A percentile compares a stretch with the other conserved stretches of the same genome.
Evolutionary conservation across 2,888 invertebrate genomes (phyloP).

Genomic region (Calameuta idolon): DNA sequence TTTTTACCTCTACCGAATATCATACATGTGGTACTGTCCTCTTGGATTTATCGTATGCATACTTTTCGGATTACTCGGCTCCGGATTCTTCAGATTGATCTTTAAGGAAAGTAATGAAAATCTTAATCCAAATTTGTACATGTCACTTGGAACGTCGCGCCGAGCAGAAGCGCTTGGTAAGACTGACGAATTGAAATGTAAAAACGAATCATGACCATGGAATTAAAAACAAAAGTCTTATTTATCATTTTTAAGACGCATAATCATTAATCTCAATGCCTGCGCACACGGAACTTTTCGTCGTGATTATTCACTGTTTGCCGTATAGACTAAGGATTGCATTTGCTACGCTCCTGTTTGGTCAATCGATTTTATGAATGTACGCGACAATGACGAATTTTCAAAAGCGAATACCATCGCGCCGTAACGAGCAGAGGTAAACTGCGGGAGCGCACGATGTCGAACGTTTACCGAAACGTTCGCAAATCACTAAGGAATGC

Average conservation of each 20-base stretch:
- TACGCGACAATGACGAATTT: not conserved
- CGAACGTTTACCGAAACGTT: conserved; percentile 59
- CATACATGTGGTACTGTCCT: conserved; percentile 60
- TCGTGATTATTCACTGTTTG: not conserved
- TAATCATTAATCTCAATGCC: not conserved
- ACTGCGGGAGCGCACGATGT: conserved; percentile 47
- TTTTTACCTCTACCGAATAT: conserved; percentile 57
- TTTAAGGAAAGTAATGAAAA: not conserved
- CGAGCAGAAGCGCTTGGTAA: not conserved
- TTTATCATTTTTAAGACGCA: not conserved
- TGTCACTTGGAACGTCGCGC: not conserved
- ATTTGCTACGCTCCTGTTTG: not conserved
- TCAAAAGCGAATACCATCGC: conserved; percentile 12
- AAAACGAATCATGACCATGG: not conserved
- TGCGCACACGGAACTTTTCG: not conserved
- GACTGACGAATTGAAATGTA: not conserved
- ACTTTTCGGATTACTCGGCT: conserved; percentile 34
- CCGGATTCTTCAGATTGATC: not conserved
- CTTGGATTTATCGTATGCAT: conserved; percentile 49
- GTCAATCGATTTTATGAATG: not conserved
- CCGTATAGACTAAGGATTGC: not conserved
- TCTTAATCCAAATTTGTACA: not conserved
- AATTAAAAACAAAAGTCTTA: not conserved
- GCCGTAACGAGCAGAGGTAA: conserved; percentile 42
- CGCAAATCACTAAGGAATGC: conserved; percentile 64